Evolutionary conservation across 2,888 invertebrate genomes (phyloP).

Genomic region (Eucriotettix oculatus): DNA sequence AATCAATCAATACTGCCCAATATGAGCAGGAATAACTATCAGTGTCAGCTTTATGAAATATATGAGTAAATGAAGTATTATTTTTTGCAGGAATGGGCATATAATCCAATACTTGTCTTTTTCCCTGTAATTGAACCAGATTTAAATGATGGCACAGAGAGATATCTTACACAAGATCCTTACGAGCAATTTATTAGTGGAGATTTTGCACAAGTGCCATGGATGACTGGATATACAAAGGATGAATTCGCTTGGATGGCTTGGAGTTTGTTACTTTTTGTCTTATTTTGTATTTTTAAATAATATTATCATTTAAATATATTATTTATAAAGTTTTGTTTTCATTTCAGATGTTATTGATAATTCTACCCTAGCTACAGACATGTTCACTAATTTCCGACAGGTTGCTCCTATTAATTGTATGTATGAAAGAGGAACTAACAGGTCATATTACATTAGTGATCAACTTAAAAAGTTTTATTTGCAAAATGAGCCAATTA

Average conservation of each 20-base stretch:
- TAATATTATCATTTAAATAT: too few species aligned
- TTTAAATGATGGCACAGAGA: constrained; percentile 38
- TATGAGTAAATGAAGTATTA: too few species aligned
- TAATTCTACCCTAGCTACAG: background rate
- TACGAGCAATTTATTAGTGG: constrained; percentile 36
- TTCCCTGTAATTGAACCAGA: constrained; percentile 46
- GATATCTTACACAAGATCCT: constrained; percentile 46
- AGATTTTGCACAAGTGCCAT: constrained; percentile 39
- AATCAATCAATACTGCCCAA: too few species aligned
- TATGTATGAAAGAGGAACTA: background rate
- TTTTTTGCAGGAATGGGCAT: constrained; percentile 31
- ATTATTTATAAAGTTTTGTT: background rate
- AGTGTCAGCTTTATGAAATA: too few species aligned
- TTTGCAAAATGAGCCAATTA: background rate
- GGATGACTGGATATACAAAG: constrained; percentile 45
- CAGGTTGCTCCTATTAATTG: background rate
- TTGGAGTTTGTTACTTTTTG: constrained; percentile 33
- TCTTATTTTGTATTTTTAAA: too few species aligned
- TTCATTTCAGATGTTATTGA: background rate
- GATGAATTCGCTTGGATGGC: constrained; percentile 49
- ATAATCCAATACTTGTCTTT: constrained; percentile 38
- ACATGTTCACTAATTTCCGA: background rate
- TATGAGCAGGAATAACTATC: too few species aligned
- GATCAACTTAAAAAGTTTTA: background rate
- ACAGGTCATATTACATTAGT: background rate